Evolutionary conservation across 2,797 vertebrate genomes (phyloP), one percentile per base, ranked within the genome.

Genomic region (Parauchenoglanis ngamensis): DNA sequence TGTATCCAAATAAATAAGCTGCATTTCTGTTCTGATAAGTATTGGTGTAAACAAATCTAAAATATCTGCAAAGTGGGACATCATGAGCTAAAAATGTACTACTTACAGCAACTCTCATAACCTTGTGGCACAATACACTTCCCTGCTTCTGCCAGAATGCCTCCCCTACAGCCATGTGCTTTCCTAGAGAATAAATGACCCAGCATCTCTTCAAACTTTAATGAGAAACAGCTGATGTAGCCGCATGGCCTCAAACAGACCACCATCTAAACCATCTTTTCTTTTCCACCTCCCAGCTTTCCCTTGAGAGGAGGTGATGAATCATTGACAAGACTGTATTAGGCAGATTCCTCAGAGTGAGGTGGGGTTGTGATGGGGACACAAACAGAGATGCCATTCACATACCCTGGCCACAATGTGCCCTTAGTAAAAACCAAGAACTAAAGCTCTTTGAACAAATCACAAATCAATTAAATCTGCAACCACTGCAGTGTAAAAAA

Each of bases 151-250:
- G 76, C 31, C 54, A 80, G 57, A 65, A 65, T 52, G 80, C 61
- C n/a, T 83, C 17, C 40, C 49, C 25, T 67, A n/a, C 44, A 82
- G 25, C 49, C 49, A 59, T 35, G 35, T 52, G n/a, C 46, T 68
- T 63, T 84, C 15, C 84, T 70, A 70, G 12, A 83, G 61, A 78
- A 87, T 57, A 80, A 89, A 83, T 84, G 77, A 85, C 73, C 83
- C 73, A 81, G 82, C 59, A 17, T 86, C 91, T 89, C 88, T 90
- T 91, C 90, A 91, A 91, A 85, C 90, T 92, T 92, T 88, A 84
- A 63, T 92, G 90, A 94, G 91, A 88, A 85, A 80, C 90, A 88
- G 88, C 87, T 90, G 90, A 91, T 85, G 90, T 87, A 91, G 88
- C 89, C 87, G 73, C 76, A 77, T 76, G 75, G 68, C 46, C 70